A percentile compares a stretch with the other conserved stretches of the same genome.
These are phyloP conservation scores for Protonemura montana DNA, from an alignment of 2,888 invertebrate species.

Conservation along the genomic window DNA sequence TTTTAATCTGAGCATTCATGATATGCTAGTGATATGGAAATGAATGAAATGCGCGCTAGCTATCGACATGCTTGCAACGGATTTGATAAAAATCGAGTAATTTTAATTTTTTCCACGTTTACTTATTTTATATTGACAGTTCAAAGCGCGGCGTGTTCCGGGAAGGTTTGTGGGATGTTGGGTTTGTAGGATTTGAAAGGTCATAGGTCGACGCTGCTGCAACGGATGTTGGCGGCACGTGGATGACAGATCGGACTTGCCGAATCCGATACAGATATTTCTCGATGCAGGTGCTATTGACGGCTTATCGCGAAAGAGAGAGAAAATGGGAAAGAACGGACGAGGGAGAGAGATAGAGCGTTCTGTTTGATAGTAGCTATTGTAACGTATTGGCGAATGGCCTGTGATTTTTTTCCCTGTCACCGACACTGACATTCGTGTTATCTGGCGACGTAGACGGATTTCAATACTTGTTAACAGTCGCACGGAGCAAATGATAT, in stretches of 20 bases:
- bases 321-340: no score
- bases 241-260: background rate
- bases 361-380: background rate
- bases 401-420: background rate
- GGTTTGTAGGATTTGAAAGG: background rate
- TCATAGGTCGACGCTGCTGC: background rate
- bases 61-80: background rate
- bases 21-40: background rate
- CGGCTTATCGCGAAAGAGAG: background rate
- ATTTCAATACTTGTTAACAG: background rate
- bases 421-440: background rate
- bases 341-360: no score
- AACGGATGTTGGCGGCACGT: background rate
- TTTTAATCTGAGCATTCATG: background rate
- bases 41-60: background rate
- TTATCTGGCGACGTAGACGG: background rate
- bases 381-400: background rate
- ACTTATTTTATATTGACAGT: background rate
- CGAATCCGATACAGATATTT: background rate
- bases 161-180: background rate
- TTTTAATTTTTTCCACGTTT: background rate
- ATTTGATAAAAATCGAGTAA: background rate
- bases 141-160: background rate
- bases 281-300: background rate
- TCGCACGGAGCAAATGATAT: background rate